phyloP scores from a whole-genome alignment of 2,888 invertebrate species.

The Phortica okadai region DNA sequence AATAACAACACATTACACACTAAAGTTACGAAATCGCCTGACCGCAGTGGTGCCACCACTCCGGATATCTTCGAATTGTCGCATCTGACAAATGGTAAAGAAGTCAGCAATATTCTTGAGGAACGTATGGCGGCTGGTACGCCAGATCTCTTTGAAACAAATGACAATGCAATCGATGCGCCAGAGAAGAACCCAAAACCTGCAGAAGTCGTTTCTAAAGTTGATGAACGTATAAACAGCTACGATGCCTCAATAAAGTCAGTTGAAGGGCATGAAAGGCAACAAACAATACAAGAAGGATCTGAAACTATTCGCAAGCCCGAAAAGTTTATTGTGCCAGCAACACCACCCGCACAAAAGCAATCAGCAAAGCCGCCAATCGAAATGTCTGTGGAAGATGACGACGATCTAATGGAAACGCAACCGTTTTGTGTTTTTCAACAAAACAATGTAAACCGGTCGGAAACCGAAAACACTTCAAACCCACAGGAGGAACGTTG shows the following conservation, averaged over 20 bases:
- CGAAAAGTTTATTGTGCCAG: no score
- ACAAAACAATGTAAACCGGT: neutral
- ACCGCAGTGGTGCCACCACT: neutral
- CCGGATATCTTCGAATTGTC: conserved; percentile 20
- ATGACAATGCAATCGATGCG: neutral
- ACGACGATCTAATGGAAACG: neutral
- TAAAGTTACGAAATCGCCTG: neutral
- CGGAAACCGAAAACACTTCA: neutral
- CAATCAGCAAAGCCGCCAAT: no score
- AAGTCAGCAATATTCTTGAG: neutral
- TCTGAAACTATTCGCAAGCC: no score
- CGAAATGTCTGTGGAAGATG: neutral
- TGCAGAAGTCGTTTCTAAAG: neutral
- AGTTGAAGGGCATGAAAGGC: no score
- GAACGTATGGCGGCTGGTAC: conserved; percentile 1
- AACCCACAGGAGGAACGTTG: neutral
- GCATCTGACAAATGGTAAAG: neutral
- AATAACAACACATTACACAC: neutral
- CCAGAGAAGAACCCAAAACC: neutral
- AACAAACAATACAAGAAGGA: no score
- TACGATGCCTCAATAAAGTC: neutral
- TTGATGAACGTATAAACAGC: neutral
- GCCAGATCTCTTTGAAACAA: conserved; percentile 1
- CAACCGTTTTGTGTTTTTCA: conserved; percentile 1
- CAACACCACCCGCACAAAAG: no score